Base-by-base conservation (phyloP, 2,888 invertebrate genomes). In the Acanthacorydalis orientalis region DNA sequence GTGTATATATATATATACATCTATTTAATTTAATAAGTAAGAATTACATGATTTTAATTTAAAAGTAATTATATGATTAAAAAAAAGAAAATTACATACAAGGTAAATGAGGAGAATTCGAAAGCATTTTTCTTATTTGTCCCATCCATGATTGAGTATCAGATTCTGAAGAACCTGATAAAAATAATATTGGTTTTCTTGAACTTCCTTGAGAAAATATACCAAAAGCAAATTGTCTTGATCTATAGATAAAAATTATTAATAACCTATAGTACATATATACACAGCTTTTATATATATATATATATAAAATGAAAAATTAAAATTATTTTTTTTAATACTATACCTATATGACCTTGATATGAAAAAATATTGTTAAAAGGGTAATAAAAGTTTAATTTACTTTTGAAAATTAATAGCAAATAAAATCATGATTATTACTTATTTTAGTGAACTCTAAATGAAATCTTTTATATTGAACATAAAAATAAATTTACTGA, bases 121-220 rank as follows among this genome's bases (percentile, higher is more conserved):
- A 63, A 23, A 79, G 57, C 52, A 78, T 64, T 50, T 67, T 63
- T 50, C 73, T 65, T 43, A 80, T 74, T 51, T 73, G 74, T 10
- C 72, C 68, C 75, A 83, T 83, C 83, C 83, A 83, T 44, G 68
- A 58, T 56, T 82, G 80, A 7, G 75, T 71, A 50, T 82, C 79
- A 15, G 73, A 74, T 52, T 78, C 74, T 0, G 76, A 75, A 47
- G 63, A 68, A 0, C 79, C 79, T 1, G 80, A 77, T 49, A 83
- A 67, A 51, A 79, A 74, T 12, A 83, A 62, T 11, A 78, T 64
- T 0, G 80, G 77, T 56, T 80, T 78, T 46, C 73, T 68, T 37
- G 71, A 73, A 45, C 71, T 68, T 11, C 68, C 70, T 1, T 68
- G 58, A 7, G 74, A 68, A 57, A 80, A 80, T 50, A 83, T 73